These are phyloP conservation scores for Gastrophysa polygoni DNA, from an alignment of 2,888 invertebrate genomes.

Conservation along the genomic window DNA sequence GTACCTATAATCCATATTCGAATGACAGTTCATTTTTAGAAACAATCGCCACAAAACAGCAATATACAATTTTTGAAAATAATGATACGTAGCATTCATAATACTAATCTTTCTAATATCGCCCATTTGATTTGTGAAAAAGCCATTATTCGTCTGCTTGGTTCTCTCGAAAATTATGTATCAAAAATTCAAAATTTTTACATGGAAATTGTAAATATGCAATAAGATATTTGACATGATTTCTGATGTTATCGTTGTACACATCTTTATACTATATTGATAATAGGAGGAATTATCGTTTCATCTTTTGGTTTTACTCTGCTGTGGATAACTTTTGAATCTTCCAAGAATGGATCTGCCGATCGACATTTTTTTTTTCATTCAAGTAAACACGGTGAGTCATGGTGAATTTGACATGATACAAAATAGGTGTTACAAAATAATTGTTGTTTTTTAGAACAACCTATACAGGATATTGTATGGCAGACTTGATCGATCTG, in stretches of 20 bases:
- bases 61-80: neutral
- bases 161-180: slow-evolving; percentile 9
- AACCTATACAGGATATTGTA: too few species aligned
- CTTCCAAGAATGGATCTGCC: too few species aligned
- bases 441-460: too few species aligned
- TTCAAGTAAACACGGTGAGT: too few species aligned
- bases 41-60: slow-evolving; percentile 3
- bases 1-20: slow-evolving; percentile 4
- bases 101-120: slow-evolving; percentile 3
- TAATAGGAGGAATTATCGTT: slow-evolving; percentile 21
- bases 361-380: too few species aligned
- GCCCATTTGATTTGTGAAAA: neutral
- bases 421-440: too few species aligned
- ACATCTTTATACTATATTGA: slow-evolving; percentile 26
- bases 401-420: too few species aligned
- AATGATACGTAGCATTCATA: slow-evolving; percentile 21
- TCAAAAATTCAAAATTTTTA: neutral
- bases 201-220: slow-evolving; percentile 43
- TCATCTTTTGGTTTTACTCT: neutral
- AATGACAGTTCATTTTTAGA: slow-evolving; percentile 11
- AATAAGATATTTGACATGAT: slow-evolving; percentile 45
- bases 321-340: neutral
- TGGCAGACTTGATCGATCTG: too few species aligned
- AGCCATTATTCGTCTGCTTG: neutral
- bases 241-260: slow-evolving; percentile 40